phyloP scores from a whole-genome alignment of 2,888 invertebrate species.

The Heliconius aoede region DNA sequence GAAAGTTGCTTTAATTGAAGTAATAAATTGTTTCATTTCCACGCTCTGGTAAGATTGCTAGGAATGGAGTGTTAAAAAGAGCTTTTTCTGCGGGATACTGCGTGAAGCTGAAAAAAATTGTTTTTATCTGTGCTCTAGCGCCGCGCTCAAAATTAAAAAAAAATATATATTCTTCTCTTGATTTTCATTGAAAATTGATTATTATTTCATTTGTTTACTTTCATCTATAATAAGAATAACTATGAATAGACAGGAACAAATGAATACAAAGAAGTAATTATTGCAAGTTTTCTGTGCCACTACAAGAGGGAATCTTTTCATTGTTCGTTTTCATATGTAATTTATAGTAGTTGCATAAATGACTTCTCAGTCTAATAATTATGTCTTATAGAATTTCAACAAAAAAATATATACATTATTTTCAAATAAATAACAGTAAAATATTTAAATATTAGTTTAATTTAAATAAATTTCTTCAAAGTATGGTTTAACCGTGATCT shows the following conservation, averaged over 20 bases:
- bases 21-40: not conserved
- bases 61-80: too few relatives aligned
- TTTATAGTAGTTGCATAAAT: constrained; percentile 30
- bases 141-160: too few relatives aligned
- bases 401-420: not conserved
- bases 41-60: too few relatives aligned
- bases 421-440: not conserved
- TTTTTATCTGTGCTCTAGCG: too few relatives aligned
- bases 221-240: not conserved
- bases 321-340: constrained; percentile 28
- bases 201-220: not conserved
- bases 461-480: not conserved
- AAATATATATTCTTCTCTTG: not conserved
- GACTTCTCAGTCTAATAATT: constrained; percentile 29
- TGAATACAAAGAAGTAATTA: not conserved
- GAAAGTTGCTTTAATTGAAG: not conserved
- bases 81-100: too few relatives aligned
- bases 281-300: not conserved
- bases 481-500: constrained; percentile 47
- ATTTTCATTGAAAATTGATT: not conserved
- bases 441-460: not conserved
- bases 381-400: constrained; percentile 10
- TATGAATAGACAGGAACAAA: not conserved
- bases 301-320: constrained; percentile 18
- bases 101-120: too few relatives aligned